Base-by-base conservation (phyloP, 2,113 vertebrate species). In the Eudyptes chrysolophus region DNA sequence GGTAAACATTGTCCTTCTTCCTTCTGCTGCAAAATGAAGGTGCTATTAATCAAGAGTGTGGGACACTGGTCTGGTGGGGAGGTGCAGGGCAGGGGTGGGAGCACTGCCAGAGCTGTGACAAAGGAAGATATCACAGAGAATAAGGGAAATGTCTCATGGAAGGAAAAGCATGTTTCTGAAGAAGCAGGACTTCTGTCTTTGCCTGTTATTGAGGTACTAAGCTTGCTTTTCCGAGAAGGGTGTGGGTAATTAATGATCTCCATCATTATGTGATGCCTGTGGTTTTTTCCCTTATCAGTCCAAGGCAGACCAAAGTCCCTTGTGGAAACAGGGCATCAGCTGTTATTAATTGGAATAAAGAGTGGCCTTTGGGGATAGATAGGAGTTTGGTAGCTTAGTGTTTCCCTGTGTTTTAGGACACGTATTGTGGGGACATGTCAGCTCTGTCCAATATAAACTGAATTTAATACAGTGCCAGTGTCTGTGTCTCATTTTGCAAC, bases 1-100 rank as follows among this genome's bases (percentile, higher is more conserved):
- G 99, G 99, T 99, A 90, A 98, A 97, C 52, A 32, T 68, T 40
- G 29, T 82, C 16, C 12, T 30, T 36, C 49, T 69, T 85, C n/a
- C 62, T 96, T 68, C 60, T 86, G 65, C 48, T 83, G 46, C 62
- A 85, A 69, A 88, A 80, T 7, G 2, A 82, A 72, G 64, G 12
- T 81, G 22, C 30, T 57, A 6, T n/a, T 57, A 60, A 77, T 86
- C 27, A 62, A 36, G 55, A 68, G 10, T 20, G 11, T 52, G 44
- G 52, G 58, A 8, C 16, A 27, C 0, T 5, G 36, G 13, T 36
- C 22, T 89, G 30, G 11, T 70, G 27, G 29, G 17, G 24, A 71
- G 52, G 38, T 34, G 30, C 79, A 74, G 16, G 44, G 58, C 27
- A 36, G 58, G 25, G 70, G 30, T 10, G 15, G 34, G 17, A 86